Conservation (phyloP, 2,113 vertebrate genomes). For the Taurulus bubalis region DNA sequence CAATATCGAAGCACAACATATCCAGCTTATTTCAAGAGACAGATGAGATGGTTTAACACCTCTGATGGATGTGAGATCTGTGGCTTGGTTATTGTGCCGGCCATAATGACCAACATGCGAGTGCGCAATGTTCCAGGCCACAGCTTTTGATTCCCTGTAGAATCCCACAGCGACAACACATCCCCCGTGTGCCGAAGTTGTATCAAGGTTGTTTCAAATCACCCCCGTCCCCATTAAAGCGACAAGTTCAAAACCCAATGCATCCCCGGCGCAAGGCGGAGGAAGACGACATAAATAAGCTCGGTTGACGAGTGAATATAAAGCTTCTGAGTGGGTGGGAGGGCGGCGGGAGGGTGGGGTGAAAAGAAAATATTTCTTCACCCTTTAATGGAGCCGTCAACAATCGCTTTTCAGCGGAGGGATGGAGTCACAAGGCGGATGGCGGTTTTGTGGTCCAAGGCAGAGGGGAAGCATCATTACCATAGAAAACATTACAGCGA, state of each 20-base stretch:
- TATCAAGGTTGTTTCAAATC: slow-evolving; percentile 73
- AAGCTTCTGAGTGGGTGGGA: slow-evolving; percentile 57
- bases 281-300: slow-evolving; percentile 75
- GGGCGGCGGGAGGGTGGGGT: background rate
- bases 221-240: slow-evolving; percentile 48
- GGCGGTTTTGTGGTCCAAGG: slow-evolving; percentile 67
- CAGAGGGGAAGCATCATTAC: slow-evolving; percentile 79
- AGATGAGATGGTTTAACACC: slow-evolving; percentile 40
- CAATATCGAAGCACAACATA: slow-evolving; percentile 28
- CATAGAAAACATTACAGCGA: slow-evolving; percentile 77
- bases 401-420: slow-evolving; percentile 71
- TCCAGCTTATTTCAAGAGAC: slow-evolving; percentile 30
- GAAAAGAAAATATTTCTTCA: slow-evolving; percentile 62
- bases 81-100: slow-evolving; percentile 30
- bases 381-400: slow-evolving; percentile 77
- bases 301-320: slow-evolving; percentile 57
- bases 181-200: slow-evolving; percentile 51
- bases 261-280: slow-evolving; percentile 9
- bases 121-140: slow-evolving; percentile 46
- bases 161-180: slow-evolving; percentile 36
- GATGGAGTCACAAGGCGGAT: slow-evolving; percentile 58
- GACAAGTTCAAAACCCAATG: slow-evolving; percentile 70
- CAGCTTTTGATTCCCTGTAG: slow-evolving; percentile 43
- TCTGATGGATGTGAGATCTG: slow-evolving; percentile 53
- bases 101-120: slow-evolving; percentile 52